phyloP scores from a whole-genome alignment of 2,113 vertebrate species.

The Zapornia atra region DNA sequence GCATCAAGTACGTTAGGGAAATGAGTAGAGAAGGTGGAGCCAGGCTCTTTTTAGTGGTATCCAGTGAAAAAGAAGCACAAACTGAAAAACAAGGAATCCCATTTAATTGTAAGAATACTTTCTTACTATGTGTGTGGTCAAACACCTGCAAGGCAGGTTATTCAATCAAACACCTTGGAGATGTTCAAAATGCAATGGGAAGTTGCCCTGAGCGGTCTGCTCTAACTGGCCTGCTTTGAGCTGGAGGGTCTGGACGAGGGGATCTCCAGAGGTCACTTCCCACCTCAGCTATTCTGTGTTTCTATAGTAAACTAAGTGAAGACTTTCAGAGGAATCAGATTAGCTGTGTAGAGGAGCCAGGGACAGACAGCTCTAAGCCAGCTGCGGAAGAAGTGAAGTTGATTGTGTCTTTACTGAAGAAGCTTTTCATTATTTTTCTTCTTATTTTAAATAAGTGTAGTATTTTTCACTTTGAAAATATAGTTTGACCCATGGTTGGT shows the following conservation, averaged over 20 bases:
- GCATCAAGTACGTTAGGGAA: background rate
- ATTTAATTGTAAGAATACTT: background rate
- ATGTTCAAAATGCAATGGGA: background rate
- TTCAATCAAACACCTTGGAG: background rate
- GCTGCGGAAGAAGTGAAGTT: background rate
- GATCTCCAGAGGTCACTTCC: background rate
- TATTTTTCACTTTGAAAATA: background rate
- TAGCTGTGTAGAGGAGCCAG: background rate
- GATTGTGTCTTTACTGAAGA: background rate
- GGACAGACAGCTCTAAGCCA: background rate
- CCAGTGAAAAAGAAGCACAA: background rate
- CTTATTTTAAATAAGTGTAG: background rate
- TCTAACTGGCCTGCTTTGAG: background rate
- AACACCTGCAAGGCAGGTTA: background rate
- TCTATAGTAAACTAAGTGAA: background rate
- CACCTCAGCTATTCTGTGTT: background rate
- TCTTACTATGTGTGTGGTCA: background rate
- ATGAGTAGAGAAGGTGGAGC: background rate
- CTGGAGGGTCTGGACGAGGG: background rate
- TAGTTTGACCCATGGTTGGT: background rate
- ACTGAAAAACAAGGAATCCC: background rate
- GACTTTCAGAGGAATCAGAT: background rate
- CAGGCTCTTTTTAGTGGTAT: background rate
- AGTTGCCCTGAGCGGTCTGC: background rate
- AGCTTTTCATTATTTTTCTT: background rate